Conservation (phyloP, 2,888 invertebrate genomes). For the Ennomos fuscantarius region DNA sequence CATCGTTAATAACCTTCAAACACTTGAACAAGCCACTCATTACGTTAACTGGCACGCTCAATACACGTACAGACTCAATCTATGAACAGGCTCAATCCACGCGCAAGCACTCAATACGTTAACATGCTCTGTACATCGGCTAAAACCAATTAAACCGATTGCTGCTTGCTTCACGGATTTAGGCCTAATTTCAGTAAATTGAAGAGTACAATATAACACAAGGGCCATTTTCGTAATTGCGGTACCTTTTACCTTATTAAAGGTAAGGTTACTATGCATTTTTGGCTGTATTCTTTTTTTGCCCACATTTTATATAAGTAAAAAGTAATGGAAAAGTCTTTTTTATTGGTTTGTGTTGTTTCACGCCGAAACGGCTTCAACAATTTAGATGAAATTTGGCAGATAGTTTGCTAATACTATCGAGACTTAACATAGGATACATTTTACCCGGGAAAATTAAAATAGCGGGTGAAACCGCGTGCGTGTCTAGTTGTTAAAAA, state of each 20-base stretch:
- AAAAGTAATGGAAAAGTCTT: no score
- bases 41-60: background rate
- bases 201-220: slow-evolving; percentile 3
- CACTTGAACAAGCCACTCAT: background rate
- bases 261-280: slow-evolving; percentile 2
- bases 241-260: slow-evolving; percentile 29
- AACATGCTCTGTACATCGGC: slow-evolving; percentile 7
- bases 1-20: background rate
- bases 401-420: no score
- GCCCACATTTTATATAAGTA: no score
- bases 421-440: no score
- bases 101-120: slow-evolving; percentile 3
- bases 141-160: slow-evolving; percentile 34
- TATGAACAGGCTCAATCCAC: slow-evolving; percentile 1
- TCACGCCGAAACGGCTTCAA: no score
- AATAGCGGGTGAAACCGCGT: no score
- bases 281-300: no score
- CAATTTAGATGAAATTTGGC: no score
- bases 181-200: slow-evolving; percentile 32
- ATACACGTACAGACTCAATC: slow-evolving; percentile 4
- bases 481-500: no score
- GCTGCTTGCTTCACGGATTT: slow-evolving; percentile 25
- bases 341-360: no score
- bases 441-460: no score
- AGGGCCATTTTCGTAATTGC: slow-evolving; percentile 5